Evolutionary conservation across 2,113 vertebrate species (phyloP), one percentile per base, ranked within the genome.

Genomic region (Telmatochromis sp.): DNA sequence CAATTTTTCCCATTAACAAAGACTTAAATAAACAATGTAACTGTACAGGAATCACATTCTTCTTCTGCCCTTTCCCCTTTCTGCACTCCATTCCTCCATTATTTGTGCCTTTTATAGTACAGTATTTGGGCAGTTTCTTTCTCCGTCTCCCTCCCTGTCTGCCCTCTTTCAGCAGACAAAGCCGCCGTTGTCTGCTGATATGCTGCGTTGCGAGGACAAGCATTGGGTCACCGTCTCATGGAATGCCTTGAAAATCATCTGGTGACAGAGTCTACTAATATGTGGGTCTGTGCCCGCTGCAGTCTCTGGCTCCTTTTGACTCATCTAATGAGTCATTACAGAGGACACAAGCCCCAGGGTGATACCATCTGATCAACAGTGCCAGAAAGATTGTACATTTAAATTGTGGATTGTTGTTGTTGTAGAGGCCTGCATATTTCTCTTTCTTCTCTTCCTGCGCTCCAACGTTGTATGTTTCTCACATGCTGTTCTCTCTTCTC

Each of bases 211-310:
- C 49, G 86, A 86, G 92, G 93, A 94, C 92, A 89, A 65, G 85
- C 88, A 83, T 90, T 89, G 89, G 91, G 90, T 94, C 94, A 93
- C 86, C 55, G 81, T 94, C 86, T 93, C 80, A 53, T 90, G 88
- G 92, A 95, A 95, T 95, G 92, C 91, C 95, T 92, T 86, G 86
- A 88, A 92, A 91, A 88, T 19, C 82, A 80, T 89, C 86, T 49
- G 42, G 83, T 40, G 70, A 90, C 83, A 80, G 58, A 81, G 42
- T 70, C 73, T 63, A 80, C 80, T 65, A 65, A 82, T 78, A 21
- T 81, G 80, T 17, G 3, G 33, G 53, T 68, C 65, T 63, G 19
- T 89, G 84, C 83, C 58, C 57, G 9, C 13, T 75, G 79, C 19
- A 5, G 15, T 75, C 51, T 89, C 47, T 5, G 6, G 70, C 26